Percentiles rank a stretch among this genome's conserved stretches.
Evolutionary conservation across 2,797 vertebrate species (phyloP).

Genomic region (Anas capensis): DNA sequence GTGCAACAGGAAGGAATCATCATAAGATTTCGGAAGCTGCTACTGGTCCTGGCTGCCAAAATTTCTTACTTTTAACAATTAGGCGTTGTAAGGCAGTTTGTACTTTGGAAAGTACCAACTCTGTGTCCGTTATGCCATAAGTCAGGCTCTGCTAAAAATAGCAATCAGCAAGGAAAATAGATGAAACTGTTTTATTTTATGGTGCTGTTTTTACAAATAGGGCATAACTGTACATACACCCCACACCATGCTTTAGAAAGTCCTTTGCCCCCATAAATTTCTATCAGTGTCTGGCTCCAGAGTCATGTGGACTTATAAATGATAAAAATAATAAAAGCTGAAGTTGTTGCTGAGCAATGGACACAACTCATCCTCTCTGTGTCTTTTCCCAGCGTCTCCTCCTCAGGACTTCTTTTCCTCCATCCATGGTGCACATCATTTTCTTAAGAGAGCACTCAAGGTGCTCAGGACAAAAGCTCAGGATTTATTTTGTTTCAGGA

Average conservation of each 20-base stretch:
- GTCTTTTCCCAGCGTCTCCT: not conserved
- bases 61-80: constrained; percentile 21
- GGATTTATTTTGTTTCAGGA: not conserved
- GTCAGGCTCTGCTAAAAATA: constrained; percentile 3
- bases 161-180: not conserved
- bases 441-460: not conserved
- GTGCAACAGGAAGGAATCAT: not conserved
- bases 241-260: not conserved
- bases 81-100: not conserved
- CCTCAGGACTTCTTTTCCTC: not conserved
- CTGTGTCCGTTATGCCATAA: not conserved
- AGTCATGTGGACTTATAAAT: not conserved
- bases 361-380: not conserved
- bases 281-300: not conserved
- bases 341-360: not conserved
- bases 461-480: not conserved
- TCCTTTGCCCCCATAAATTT: not conserved
- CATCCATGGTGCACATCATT: not conserved
- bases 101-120: not conserved
- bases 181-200: not conserved
- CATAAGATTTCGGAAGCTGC: not conserved
- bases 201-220: not conserved
- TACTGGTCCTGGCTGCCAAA: not conserved
- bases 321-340: not conserved
- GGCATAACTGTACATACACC: not conserved